These are phyloP conservation scores for Clarias pachynema DNA, from an alignment of 2,797 vertebrate species.

Conservation along the genomic window DNA sequence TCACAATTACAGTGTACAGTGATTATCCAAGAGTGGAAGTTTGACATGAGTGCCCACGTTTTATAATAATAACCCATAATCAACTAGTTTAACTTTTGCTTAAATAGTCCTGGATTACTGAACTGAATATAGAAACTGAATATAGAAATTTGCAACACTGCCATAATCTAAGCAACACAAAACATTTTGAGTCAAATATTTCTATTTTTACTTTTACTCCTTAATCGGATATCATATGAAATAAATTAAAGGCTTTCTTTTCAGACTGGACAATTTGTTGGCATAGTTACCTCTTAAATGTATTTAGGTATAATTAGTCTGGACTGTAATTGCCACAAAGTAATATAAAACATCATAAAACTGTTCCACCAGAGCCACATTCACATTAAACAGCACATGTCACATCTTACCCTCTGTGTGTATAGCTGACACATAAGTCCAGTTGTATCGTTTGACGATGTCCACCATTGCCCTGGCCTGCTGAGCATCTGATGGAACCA, in stretches of 20 bases:
- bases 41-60: no score
- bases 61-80: background rate
- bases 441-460: conserved; percentile 97
- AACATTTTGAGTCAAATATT: conserved; percentile 5
- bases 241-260: background rate
- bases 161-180: background rate
- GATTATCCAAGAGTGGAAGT: background rate
- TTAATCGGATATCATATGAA: background rate
- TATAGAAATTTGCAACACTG: background rate
- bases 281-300: background rate
- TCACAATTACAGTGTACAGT: background rate
- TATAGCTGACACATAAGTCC: conserved; percentile 98
- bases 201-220: conserved; percentile 1
- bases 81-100: background rate
- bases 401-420: conserved; percentile 92
- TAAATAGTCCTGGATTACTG: background rate
- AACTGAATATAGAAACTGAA: background rate
- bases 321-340: background rate
- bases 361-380: background rate
- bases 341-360: background rate
- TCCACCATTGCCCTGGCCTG: conserved; percentile 98
- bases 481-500: conserved; percentile 95
- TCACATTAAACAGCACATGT: background rate
- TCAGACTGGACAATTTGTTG: background rate
- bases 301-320: conserved; percentile 9